phyloP scores from a whole-genome alignment of 2,888 invertebrate species.

The Hypomecis punctinalis region DNA sequence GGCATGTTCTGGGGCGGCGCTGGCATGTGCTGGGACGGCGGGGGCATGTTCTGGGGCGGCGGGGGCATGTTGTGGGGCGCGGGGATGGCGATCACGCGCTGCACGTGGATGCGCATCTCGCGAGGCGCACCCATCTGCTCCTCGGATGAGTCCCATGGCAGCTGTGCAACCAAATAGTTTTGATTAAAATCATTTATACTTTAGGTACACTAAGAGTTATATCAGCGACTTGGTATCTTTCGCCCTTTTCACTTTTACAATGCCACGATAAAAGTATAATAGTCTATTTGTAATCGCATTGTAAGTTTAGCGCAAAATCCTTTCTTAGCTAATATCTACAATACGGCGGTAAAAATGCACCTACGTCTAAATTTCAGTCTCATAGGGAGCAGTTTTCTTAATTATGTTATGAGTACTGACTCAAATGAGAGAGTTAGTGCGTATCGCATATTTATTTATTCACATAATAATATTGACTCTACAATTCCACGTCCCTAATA shows the following conservation, averaged over 20 bases:
- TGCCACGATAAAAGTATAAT: background rate
- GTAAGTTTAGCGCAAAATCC: too few species aligned
- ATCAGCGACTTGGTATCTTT: background rate
- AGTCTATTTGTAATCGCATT: too few species aligned
- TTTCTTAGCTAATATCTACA: too few species aligned
- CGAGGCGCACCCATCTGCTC: slow-evolving; percentile 74
- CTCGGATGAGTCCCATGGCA: slow-evolving; percentile 82
- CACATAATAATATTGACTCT: too few species aligned
- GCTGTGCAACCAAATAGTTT: slow-evolving; percentile 52
- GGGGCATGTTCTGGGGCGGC: slow-evolving; percentile 68
- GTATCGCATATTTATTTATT: too few species aligned
- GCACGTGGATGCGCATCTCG: slow-evolving; percentile 82
- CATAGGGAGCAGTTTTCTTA: too few species aligned
- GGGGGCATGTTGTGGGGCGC: slow-evolving; percentile 74
- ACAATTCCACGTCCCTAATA: background rate
- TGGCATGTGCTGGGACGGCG: slow-evolving; percentile 68
- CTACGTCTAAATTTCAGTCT: too few species aligned
- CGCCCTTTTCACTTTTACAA: background rate
- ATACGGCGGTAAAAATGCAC: too few species aligned
- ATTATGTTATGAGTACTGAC: too few species aligned
- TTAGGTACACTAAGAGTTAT: background rate
- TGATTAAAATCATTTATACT: background rate
- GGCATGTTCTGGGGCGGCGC: slow-evolving; percentile 38
- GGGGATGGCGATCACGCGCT: slow-evolving; percentile 79
- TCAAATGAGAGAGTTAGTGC: too few species aligned